Evolutionary conservation across 2,888 invertebrate genomes (phyloP).

Genomic region (Cephus pulcher): DNA sequence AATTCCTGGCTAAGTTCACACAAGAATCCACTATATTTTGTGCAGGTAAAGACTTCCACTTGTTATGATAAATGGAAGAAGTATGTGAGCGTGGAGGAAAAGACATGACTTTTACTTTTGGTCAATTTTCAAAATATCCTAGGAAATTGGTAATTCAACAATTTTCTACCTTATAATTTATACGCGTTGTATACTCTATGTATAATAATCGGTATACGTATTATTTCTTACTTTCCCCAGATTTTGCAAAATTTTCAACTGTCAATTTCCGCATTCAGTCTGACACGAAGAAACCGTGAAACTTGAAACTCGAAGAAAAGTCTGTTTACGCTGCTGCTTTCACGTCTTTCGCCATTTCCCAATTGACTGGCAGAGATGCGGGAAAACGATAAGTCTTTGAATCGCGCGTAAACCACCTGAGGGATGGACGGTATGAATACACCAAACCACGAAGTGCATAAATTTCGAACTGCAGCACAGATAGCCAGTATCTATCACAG

Average conservation of each 20-base stretch:
- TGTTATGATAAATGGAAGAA: no score
- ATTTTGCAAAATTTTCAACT: background rate
- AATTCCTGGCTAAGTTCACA: no score
- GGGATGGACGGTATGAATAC: background rate
- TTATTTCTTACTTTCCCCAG: background rate
- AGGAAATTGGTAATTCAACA: background rate
- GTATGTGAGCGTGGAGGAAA: no score
- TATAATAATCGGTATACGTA: background rate
- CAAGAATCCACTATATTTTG: no score
- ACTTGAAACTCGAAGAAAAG: background rate
- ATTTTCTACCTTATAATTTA: background rate
- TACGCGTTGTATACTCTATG: background rate
- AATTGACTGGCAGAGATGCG: background rate
- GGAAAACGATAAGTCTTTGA: background rate
- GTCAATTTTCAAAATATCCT: background rate
- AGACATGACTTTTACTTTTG: background rate
- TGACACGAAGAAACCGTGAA: background rate
- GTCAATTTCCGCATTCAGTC: background rate
- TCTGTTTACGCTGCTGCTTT: background rate
- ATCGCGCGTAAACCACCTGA: background rate
- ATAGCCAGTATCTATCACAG: slow-evolving; percentile 48
- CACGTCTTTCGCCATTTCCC: background rate
- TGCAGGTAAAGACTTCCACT: no score
- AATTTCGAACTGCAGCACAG: slow-evolving; percentile 46
- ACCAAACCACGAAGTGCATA: background rate